Conservation (phyloP, 1,140 invertebrate species). For the Drosophila nasuta region DNA sequence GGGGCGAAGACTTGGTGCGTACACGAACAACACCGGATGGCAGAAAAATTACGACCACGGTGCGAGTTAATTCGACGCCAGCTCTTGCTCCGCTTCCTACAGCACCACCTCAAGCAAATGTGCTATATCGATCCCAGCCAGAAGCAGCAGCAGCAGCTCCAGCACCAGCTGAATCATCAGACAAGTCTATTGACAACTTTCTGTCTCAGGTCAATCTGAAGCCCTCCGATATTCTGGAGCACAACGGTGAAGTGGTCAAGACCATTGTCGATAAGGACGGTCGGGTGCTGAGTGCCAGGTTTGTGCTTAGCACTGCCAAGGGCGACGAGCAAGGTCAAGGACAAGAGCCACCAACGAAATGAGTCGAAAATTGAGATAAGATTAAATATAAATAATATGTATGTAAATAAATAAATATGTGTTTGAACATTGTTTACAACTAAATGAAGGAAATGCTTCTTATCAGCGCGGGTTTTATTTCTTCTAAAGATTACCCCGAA, state of each 20-base stretch:
- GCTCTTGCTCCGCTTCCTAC: background rate
- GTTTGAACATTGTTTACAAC: background rate
- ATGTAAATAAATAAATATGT: background rate
- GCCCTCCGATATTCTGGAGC: constrained; percentile 49
- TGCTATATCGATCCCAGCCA: background rate
- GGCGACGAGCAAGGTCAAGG: constrained; percentile 5
- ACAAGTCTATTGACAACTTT: constrained; percentile 57
- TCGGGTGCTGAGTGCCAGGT: constrained; percentile 59
- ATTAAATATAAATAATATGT: background rate
- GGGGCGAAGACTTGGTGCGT: constrained; percentile 31
- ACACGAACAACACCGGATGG: constrained; percentile 46
- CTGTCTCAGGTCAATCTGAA: constrained; percentile 54
- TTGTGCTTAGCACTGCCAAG: constrained; percentile 65
- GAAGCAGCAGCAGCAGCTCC: too few relatives aligned
- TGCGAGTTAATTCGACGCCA: constrained; percentile 10
- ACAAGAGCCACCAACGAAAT: constrained; percentile 49
- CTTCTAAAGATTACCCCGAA: constrained; percentile 7
- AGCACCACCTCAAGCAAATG: background rate
- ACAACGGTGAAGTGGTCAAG: constrained; percentile 61
- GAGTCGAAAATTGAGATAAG: background rate
- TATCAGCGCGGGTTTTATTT: constrained; percentile 49
- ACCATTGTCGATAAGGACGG: constrained; percentile 73
- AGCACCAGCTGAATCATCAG: background rate
- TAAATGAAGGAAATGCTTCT: constrained; percentile 29
- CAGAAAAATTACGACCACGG: constrained; percentile 28